These are phyloP conservation scores for Chaenogobius annularis DNA, from an alignment of 2,113 vertebrate genomes.

Conservation along the genomic window DNA sequence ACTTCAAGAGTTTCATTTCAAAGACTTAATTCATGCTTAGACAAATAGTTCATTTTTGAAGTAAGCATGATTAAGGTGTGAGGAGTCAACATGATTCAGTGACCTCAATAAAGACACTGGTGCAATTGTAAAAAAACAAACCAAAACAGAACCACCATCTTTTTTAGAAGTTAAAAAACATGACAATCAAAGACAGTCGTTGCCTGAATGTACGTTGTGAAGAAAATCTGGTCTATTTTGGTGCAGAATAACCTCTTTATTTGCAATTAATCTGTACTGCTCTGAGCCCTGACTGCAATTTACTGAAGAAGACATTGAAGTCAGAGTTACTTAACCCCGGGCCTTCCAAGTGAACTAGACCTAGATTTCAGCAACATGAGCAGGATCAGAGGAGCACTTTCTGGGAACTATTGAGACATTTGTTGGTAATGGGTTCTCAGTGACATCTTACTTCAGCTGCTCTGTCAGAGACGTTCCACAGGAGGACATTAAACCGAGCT, in stretches of 20 bases:
- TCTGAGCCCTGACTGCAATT: conserved; percentile 70
- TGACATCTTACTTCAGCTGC: conserved; percentile 1
- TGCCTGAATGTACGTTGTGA: conserved; percentile 32
- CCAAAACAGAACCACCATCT: no score
- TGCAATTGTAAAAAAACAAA: no score
- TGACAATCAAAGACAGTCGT: not conserved
- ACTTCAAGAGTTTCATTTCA: no score
- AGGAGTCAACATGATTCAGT: no score
- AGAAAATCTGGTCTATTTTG: conserved; percentile 69
- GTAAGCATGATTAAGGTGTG: no score
- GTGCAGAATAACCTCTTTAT: conserved; percentile 75
- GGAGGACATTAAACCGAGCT: no score
- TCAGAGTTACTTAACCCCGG: conserved; percentile 72
- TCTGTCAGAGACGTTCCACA: no score
- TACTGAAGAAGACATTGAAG: conserved; percentile 65
- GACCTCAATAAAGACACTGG: not conserved
- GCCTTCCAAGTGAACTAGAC: conserved; percentile 67
- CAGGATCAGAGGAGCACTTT: conserved; percentile 30
- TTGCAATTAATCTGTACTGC: conserved; percentile 72
- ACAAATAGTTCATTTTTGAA: no score
- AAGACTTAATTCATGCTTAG: no score
- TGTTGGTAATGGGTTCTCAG: not conserved
- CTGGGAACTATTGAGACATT: conserved; percentile 57
- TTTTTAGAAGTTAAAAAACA: not conserved
- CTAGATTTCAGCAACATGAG: conserved; percentile 59